Base-by-base conservation (phyloP, 1,140 invertebrate species). In the Plodia interpunctella region DNA sequence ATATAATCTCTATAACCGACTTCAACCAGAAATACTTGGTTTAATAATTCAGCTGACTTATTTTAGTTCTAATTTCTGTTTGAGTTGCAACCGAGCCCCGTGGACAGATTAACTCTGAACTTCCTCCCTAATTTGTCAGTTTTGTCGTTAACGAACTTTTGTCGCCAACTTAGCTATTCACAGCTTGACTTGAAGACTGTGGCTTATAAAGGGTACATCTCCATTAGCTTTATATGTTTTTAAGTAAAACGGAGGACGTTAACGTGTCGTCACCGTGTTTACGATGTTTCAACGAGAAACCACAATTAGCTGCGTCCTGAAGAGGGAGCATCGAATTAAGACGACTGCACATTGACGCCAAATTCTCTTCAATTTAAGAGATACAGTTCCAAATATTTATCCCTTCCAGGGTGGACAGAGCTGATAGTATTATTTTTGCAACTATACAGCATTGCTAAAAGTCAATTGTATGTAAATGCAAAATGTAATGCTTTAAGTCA, bases 171-270 rank as follows among this genome's bases (percentile, higher is more conserved):
- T 44, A 4, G 10, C 38, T n/a, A 44, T 44, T 44, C 38, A 15
- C 38, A 44, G 38, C 38, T 44, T 44, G 13, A 44, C 38, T 44
- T 44, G 13, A 15, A 44, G 38, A 44, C 38, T 3, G 38, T 44
- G 15, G 38, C n/a, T 44, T 15, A 44, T 44, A 44, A 44, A 44
- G 38, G 38, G 38, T 17, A 15, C 15, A 15, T 44, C n/a, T 44
- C 38, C 38, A 44, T 44, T 44, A 44, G 38, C 13, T 44, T 44
- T 44, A 44, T 44, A 44, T 44, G 38, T 15, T 44, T 44, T 44
- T 15, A 44, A 44, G 38, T 44, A 44, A 44, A 44, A 44, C 38
- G 2, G 38, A 44, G 38, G 10, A 44, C 38, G 38, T 44, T 44
- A 44, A 44, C 38, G 38, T 44, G 38, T 44, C 38, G 38, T 44